Conservation (phyloP, 2,797 vertebrate genomes). For the Mormyrops attenuatus region DNA sequence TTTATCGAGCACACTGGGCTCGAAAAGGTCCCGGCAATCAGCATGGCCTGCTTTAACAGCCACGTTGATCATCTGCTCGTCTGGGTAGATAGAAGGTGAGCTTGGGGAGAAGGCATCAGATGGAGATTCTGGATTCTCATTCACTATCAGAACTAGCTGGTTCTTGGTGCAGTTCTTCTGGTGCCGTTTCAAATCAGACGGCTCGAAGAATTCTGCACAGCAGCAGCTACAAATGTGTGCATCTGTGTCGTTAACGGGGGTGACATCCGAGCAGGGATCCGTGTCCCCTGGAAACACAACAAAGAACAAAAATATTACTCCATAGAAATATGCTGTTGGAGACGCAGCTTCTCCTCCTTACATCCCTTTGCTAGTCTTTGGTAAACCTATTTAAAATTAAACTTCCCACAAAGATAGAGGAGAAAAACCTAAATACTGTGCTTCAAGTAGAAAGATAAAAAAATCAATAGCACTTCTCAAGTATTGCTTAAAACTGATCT, state of each 20-base stretch:
- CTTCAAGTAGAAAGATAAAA: conserved; percentile 66
- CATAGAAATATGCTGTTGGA: conserved; percentile 67
- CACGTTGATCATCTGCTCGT: conserved; percentile 62
- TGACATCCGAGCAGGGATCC: conserved; percentile 59
- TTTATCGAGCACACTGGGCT: conserved; percentile 60
- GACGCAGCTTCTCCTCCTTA: conserved; percentile 66
- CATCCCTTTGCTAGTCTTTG: conserved; percentile 69
- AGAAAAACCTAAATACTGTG: conserved; percentile 50
- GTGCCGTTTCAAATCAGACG: conserved; percentile 75
- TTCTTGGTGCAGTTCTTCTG: conserved; percentile 76
- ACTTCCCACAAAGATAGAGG: conserved; percentile 56
- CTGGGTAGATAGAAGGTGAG: conserved; percentile 61
- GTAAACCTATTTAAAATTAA: conserved; percentile 70
- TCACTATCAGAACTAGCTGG: conserved; percentile 76
- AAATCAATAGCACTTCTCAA: conserved; percentile 64
- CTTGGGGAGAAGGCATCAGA: conserved; percentile 63
- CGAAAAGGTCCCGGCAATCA: conserved; percentile 61
- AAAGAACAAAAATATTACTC: conserved; percentile 55
- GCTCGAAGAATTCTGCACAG: conserved; percentile 76
- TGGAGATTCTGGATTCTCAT: conserved; percentile 67
- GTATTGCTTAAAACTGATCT: conserved; percentile 65
- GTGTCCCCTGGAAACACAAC: conserved; percentile 54
- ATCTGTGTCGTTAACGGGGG: conserved; percentile 63
- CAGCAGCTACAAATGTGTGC: conserved; percentile 74
- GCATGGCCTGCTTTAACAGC: conserved; percentile 60